These are phyloP conservation scores for Tetheella fluctuosa DNA, from an alignment of 2,888 invertebrate species.

Conservation along the genomic window DNA sequence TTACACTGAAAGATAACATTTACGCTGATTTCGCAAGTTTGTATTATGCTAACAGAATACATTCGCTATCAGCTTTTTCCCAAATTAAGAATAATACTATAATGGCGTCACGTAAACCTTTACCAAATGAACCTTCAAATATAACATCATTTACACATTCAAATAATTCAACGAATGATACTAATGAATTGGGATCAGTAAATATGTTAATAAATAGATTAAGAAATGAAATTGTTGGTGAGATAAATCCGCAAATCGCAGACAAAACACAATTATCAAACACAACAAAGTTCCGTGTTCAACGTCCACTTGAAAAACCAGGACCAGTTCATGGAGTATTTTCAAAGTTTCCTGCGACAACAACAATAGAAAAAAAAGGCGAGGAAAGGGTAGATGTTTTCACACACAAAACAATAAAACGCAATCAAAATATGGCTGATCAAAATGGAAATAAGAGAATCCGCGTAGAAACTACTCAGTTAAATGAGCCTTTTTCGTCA, in stretches of 20 bases:
- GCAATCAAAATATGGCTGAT: neutral
- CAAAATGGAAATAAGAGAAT: neutral
- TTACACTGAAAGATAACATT: neutral
- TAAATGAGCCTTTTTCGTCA: too few species aligned
- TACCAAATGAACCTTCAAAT: too few species aligned
- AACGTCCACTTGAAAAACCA: neutral
- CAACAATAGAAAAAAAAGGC: neutral
- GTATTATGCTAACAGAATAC: neutral
- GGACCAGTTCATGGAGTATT: neutral
- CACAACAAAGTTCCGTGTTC: neutral
- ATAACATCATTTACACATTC: too few species aligned
- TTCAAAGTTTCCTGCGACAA: neutral
- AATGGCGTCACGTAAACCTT: too few species aligned
- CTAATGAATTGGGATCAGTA: neutral
- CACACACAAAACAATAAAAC: neutral
- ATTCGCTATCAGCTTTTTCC: neutral
- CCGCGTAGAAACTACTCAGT: neutral
- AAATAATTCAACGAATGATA: neutral
- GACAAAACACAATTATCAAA: neutral
- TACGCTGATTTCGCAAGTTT: neutral
- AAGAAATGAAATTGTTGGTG: neutral
- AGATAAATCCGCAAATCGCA: neutral
- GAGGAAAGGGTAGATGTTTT: neutral
- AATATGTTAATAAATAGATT: too few species aligned
- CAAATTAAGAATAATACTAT: neutral